Evolutionary conservation across 2,888 invertebrate genomes (phyloP), one percentile per base, ranked within the genome.

Genomic region (Cylindroiulus punctatus): DNA sequence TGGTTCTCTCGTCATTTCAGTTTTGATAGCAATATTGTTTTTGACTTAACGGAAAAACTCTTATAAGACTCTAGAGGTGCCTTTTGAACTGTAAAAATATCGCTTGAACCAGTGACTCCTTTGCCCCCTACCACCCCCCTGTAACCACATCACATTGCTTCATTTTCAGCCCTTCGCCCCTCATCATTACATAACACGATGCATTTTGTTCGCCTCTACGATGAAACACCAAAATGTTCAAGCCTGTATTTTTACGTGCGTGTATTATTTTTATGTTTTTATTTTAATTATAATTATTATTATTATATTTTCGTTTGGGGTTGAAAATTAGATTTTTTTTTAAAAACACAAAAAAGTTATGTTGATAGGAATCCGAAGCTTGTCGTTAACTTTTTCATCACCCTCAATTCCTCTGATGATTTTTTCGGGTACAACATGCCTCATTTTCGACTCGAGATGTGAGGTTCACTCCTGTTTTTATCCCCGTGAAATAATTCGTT

Each of bases 11-110:
- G 76, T 76, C 30, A 30, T 76, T 76, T 76, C 76, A 76, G 76
- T 76, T 76, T 76, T 76, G 76, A 76, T 76, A 76, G 76, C 76
- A 76, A 76, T 76, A 76, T 76, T 76, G 76, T 76, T 76, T 76
- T 76, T 76, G 76, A 76, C 76, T 76, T 30, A 30, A 76, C 10
- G 30, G 22, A 30, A 76, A 76, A 76, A 26, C 7, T 36, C 36
- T 22, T 76, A n/a, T 76, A 30, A 76, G 22, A 76, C 76, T 76
- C 76, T 76, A 76, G 76, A 76, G 76, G 76, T 76, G 76, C 76
- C 76, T 76, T 76, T 76, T 76, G 76, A 76, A 30, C 26, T 76
- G 76, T 76, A 76, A 76, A 76, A 22, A 76, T 76, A 76, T 76
- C 76, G 76, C 76, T 76, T 76, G 30, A 76, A 22, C 76, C 76